phyloP scores from a whole-genome alignment of 2,888 invertebrate species.

The Allophyes oxyacanthae region DNA sequence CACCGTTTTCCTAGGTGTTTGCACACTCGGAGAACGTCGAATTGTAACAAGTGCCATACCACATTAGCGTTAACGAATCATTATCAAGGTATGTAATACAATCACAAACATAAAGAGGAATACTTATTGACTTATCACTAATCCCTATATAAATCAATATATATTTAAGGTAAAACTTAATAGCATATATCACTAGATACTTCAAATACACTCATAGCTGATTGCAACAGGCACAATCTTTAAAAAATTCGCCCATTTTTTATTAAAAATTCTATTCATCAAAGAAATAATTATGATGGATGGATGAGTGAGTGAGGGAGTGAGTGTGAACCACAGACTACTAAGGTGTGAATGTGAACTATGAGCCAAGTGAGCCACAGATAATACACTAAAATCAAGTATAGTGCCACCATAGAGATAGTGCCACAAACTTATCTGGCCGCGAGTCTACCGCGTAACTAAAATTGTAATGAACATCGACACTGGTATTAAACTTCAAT shows the following conservation, averaged over 20 bases:
- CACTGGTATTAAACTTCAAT: too few species aligned
- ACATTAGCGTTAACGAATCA: conserved; percentile 83
- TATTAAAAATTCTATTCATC: conserved; percentile 54
- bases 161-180: conserved; percentile 62
- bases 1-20: conserved; percentile 87
- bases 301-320: conserved; percentile 53
- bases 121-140: conserved; percentile 76
- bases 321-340: conserved; percentile 41
- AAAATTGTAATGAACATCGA: too few species aligned
- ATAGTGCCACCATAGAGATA: too few species aligned
- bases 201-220: conserved; percentile 55
- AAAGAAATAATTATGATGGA: conserved; percentile 62
- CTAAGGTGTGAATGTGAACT: too few species aligned
- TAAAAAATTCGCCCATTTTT: conserved; percentile 61
- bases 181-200: conserved; percentile 58
- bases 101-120: conserved; percentile 83
- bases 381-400: too few species aligned
- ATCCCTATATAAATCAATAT: conserved; percentile 73
- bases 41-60: conserved; percentile 88
- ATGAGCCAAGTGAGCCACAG: too few species aligned
- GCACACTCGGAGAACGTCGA: conserved; percentile 87
- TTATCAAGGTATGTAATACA: conserved; percentile 79
- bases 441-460: too few species aligned
- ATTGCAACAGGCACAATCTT: conserved; percentile 56
- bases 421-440: too few species aligned